phyloP scores from a whole-genome alignment of 1,140 invertebrate genomes.

The Musca vetustissima region DNA sequence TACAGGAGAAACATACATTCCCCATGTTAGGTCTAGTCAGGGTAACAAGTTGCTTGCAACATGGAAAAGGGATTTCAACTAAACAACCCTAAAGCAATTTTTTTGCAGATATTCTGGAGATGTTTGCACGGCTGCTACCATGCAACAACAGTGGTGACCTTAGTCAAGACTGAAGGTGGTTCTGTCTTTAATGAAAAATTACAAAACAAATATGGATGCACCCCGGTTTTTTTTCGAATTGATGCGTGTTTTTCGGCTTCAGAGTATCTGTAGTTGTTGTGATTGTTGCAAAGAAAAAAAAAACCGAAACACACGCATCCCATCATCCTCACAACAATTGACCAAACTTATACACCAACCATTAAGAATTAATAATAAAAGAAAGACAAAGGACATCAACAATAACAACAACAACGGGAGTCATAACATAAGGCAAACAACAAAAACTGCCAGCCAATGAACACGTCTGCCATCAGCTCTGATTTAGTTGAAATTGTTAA shows the following conservation, averaged over 20 bases:
- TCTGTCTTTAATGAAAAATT: constrained; percentile 18
- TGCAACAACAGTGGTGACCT: neutral
- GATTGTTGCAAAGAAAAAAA: too few species aligned
- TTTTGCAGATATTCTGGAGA: neutral
- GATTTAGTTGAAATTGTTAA: too few species aligned
- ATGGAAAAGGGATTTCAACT: neutral
- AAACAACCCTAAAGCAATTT: constrained; percentile 8
- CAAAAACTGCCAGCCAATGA: neutral
- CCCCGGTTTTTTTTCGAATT: neutral
- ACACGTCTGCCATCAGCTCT: neutral
- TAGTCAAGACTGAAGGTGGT: neutral
- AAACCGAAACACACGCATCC: too few species aligned
- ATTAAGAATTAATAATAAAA: constrained; percentile 15
- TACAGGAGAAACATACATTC: too few species aligned
- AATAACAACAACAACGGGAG: constrained; percentile 1
- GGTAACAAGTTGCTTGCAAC: neutral
- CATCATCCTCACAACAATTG: neutral
- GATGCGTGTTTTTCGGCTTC: too few species aligned
- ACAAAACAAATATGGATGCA: constrained; percentile 8
- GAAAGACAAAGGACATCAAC: neutral
- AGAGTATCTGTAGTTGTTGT: too few species aligned
- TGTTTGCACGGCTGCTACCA: too few species aligned
- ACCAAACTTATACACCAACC: neutral
- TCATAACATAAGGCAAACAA: neutral
- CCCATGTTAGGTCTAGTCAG: too few species aligned